Evolutionary conservation across 1,140 invertebrate species (phyloP).

Genomic region (Hyles euphorbiae): DNA sequence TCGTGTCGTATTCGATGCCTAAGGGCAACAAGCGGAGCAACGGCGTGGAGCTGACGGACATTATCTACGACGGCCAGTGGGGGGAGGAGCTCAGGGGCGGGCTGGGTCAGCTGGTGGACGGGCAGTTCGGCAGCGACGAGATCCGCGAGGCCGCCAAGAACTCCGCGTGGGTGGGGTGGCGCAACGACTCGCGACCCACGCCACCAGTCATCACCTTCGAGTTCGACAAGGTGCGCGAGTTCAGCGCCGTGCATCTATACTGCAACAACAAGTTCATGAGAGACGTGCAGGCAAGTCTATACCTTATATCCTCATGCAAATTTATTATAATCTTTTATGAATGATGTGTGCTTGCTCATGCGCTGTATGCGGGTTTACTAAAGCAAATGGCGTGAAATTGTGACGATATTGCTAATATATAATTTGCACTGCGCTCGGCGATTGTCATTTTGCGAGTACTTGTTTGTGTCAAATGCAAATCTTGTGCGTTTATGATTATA

Average conservation of each 20-base stretch:
- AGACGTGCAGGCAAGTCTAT: constrained; percentile 80
- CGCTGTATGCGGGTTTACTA: too few relatives aligned
- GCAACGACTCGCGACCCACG: constrained; percentile 83
- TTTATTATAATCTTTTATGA: too few relatives aligned
- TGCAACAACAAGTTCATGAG: constrained; percentile 89
- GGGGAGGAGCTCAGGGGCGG: constrained; percentile 84
- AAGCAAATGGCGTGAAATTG: too few relatives aligned
- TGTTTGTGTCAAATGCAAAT: too few relatives aligned
- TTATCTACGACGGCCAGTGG: constrained; percentile 93
- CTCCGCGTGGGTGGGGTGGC: constrained; percentile 93
- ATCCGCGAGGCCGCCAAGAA: constrained; percentile 82
- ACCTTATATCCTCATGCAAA: not conserved
- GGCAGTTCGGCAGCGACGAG: constrained; percentile 71
- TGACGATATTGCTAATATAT: too few relatives aligned
- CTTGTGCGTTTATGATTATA: too few relatives aligned
- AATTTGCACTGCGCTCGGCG: too few relatives aligned
- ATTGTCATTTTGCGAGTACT: too few relatives aligned
- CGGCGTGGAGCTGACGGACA: constrained; percentile 91
- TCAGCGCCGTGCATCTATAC: constrained; percentile 88
- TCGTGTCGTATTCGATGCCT: constrained; percentile 89
- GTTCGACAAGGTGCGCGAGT: constrained; percentile 91
- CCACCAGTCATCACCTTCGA: constrained; percentile 89
- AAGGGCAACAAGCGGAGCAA: constrained; percentile 88
- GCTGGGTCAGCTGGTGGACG: constrained; percentile 94
- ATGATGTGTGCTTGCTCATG: too few relatives aligned